Percentiles rank a stretch among this genome's conserved stretches.
Evolutionary conservation across 2,888 invertebrate genomes (phyloP).

Genomic region (Tenthredo livida): DNA sequence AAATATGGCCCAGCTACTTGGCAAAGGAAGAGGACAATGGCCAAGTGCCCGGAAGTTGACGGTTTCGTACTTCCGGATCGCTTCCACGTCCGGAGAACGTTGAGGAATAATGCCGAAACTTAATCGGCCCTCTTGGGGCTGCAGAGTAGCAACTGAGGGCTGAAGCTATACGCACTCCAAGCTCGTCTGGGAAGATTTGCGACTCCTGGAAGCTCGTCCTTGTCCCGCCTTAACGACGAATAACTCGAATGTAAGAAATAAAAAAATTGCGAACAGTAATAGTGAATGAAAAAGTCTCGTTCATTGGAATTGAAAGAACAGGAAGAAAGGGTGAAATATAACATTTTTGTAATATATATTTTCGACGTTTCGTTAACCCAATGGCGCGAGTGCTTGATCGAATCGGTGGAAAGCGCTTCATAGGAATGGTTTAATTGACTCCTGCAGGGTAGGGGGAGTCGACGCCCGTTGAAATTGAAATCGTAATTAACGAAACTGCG

Average conservation of each 20-base stretch:
- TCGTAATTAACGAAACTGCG: conserved; percentile 42
- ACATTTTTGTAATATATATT: not conserved
- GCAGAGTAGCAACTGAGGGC: too few relatives aligned
- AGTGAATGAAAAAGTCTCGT: not conserved
- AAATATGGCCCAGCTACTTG: conserved; percentile 19
- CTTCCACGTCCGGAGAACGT: conserved; percentile 8
- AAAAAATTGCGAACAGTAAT: not conserved
- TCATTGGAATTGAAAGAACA: not conserved
- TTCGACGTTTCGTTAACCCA: conserved; percentile 13
- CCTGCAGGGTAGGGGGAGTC: not conserved
- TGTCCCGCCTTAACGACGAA: not conserved
- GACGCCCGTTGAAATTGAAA: conserved; percentile 35
- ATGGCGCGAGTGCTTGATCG: not conserved
- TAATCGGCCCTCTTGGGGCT: conserved; percentile 6
- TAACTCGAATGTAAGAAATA: too few relatives aligned
- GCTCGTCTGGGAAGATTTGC: not conserved
- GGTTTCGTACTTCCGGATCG: conserved; percentile 39
- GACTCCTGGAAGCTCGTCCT: conserved; percentile 1
- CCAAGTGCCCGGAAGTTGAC: conserved; percentile 30
- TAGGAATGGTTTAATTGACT: conserved; percentile 35
- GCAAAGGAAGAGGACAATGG: conserved; percentile 30
- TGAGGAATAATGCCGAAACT: conserved; percentile 1
- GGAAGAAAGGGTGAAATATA: not conserved
- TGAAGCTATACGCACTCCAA: not conserved
- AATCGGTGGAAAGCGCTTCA: not conserved